Base-by-base conservation (phyloP, 2,113 vertebrate species). In the Charadrius vociferus region DNA sequence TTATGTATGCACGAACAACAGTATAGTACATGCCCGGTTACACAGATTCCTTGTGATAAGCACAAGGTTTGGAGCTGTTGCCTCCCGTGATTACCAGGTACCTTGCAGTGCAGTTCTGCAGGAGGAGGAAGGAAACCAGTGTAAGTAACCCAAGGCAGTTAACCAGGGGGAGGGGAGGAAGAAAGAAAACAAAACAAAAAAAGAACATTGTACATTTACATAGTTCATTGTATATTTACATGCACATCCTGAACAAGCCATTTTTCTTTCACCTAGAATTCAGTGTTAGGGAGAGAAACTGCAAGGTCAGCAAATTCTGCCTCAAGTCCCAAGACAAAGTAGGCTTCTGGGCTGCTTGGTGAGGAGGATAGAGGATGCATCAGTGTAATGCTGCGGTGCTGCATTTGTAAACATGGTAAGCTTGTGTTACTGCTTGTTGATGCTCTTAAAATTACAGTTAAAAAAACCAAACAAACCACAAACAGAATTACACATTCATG, bases 21-120 rank as follows among this genome's bases (percentile, higher is more conserved):
- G 13, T 4, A 3, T 0, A 14, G 9, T 3, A 11, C 7, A 0
- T 9, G 37, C 29, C 23, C 9, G 0, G 7, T 41, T 15, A 17
- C 15, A 24, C 24, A 7, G 18, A 29, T 10, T 10, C 15, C 16
- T 36, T 3, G 2, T 4, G 24, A 20, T 7, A 7, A n/a, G 52
- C 45, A 13, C 37, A 12, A 14, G 13, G 59, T 3, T 50, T 9
- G 39, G 62, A 24, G 72, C 45, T 9, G 0, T 3, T 30, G 12
- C 36, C 30, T 36, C 30, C 36, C 2, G 0, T 5, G 6, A 9
- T 7, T 16, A 67, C 12, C 43, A 12, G 22, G 0, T 8, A 21
- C 1, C 37, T 21, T 17, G 41, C 47, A 34, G 49, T 29, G 27
- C 23, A 7, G 9, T 4, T 10, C 19, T 37, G 43, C 15, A n/a